Percentiles rank a stretch among this genome's conserved stretches.
Evolutionary conservation across 2,113 vertebrate species (phyloP).

Genomic region (Sander vitreus): DNA sequence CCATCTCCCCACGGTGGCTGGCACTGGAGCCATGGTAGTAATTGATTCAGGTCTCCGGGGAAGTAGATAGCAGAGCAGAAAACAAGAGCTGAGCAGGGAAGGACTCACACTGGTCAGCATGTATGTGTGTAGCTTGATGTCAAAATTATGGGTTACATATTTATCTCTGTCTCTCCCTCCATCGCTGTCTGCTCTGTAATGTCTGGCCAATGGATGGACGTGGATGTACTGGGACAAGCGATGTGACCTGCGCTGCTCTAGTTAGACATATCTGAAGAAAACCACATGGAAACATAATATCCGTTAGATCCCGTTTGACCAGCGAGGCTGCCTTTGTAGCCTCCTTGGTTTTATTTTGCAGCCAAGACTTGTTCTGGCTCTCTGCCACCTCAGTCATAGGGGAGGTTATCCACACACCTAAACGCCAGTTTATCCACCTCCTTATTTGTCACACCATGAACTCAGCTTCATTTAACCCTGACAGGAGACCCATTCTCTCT

Average conservation of each 20-base stretch:
- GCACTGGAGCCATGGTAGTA: constrained; percentile 36
- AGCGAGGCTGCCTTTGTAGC: constrained; percentile 5
- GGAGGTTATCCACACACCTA: constrained; percentile 62
- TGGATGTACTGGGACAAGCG: neutral
- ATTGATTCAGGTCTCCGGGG: constrained; percentile 60
- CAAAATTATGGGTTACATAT: constrained; percentile 28
- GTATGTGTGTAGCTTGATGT: constrained; percentile 10
- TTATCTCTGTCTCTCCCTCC: neutral
- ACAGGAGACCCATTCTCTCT: neutral
- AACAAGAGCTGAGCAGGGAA: constrained; percentile 5
- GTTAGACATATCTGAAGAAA: constrained; percentile 19
- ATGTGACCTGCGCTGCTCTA: neutral
- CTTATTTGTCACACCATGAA: constrained; percentile 32
- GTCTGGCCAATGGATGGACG: constrained; percentile 12
- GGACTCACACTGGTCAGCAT: constrained; percentile 34
- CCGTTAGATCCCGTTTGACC: constrained; percentile 8
- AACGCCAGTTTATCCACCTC: constrained; percentile 45
- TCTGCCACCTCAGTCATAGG: constrained; percentile 45
- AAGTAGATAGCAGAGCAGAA: constrained; percentile 18
- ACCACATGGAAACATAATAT: constrained; percentile 8
- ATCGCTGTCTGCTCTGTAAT: neutral
- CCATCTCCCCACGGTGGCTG: constrained; percentile 22
- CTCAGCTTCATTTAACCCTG: constrained; percentile 6
- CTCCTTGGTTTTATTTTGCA: constrained; percentile 3
- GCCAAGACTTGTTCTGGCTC: constrained; percentile 54